These are phyloP conservation scores for Hydra vulgaris DNA, from an alignment of 30 jellyfish, hydroid and myxozoan genomes.

Conservation along the genomic window DNA sequence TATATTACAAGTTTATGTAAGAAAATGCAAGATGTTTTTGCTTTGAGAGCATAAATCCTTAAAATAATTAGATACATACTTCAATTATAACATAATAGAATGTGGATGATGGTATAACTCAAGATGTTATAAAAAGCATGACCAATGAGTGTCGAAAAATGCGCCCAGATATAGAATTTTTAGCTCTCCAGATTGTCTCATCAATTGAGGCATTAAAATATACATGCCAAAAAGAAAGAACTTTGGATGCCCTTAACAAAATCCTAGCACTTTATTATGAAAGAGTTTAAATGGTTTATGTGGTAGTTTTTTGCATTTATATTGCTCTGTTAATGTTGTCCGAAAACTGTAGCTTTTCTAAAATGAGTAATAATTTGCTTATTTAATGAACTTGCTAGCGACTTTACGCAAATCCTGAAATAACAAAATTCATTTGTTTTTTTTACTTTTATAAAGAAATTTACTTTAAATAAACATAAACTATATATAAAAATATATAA, in stretches of 20 bases:
- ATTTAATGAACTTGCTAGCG: neutral
- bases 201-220: neutral
- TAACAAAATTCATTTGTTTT: neutral
- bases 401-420: neutral
- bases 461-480: neutral
- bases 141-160: neutral
- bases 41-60: neutral
- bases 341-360: neutral
- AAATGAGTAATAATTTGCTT: neutral
- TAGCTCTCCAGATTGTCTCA: neutral
- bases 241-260: neutral
- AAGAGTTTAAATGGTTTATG: neutral
- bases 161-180: neutral
- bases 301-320: neutral
- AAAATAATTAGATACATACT: neutral
- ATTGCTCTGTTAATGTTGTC: neutral
- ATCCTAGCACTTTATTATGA: neutral
- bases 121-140: neutral
- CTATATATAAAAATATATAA: neutral
- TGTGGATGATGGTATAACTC: neutral
- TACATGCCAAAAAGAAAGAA: neutral
- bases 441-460: neutral
- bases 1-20: neutral
- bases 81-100: neutral
- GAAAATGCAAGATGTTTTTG: neutral